Evolutionary conservation across 2,888 invertebrate genomes (phyloP), one percentile per base, ranked within the genome.

Genomic region (Mylabris sibirica): DNA sequence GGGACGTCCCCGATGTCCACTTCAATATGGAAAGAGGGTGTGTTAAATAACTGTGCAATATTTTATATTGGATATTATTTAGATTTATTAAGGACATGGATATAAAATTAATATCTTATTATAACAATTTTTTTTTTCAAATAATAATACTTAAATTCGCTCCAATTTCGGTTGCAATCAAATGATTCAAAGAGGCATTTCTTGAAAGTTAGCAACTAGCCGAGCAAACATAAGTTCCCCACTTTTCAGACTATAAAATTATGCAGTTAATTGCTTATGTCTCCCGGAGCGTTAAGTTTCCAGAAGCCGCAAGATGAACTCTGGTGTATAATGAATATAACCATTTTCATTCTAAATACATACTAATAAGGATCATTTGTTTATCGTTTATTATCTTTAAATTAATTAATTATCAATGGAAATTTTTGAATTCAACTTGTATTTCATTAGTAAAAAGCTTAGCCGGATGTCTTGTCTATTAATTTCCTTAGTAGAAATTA

Each of bases 211-310:
- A 74, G 66, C 68, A 71, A 76, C 68, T 76, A 74, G 76, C 76
- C 71, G 72, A 71, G 76, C 73, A 74, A 78, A 76, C 81, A 82
- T 81, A 82, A 82, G 82, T 81, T 81, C 78, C 78, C 80, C 77
- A 79, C 79, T 81, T 80, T 79, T 75, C 73, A 74, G 75, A 81
- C 81, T 78, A 83, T 84, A 84, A 84, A 84, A 84, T 84, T 84
- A 84, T 84, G 82, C 84, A 84, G 79, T 81, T 84, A 84, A 84
- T 84, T 84, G 83, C 83, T 81, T 82, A 80, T 81, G 83, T 82
- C 84, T 82, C 79, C 78, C 80, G 81, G 79, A 82, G 82, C 82
- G 83, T 83, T 83, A 83, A 83, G 79, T 80, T 80, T 75, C 76
- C 78, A 77, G 79, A 78, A 82, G 77, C 79, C 78, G 72, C 79